phyloP scores from a whole-genome alignment of 2,113 vertebrate species.

The Zapornia atra region DNA sequence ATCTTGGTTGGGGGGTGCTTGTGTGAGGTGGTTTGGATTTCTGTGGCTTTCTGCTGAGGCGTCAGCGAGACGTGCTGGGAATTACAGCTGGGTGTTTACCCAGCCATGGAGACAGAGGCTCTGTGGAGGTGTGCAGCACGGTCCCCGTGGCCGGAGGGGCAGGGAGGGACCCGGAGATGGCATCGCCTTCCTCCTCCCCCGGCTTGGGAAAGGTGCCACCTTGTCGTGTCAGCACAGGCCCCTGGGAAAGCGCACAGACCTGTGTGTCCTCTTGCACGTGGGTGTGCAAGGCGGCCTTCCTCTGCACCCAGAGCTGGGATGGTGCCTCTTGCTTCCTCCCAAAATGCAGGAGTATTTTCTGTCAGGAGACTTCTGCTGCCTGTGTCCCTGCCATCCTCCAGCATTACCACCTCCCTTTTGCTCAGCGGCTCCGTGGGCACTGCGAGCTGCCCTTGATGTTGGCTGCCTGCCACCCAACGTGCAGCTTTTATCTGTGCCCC shows the following conservation, averaged over 20 bases:
- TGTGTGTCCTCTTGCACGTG: constrained; percentile 12
- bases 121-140: not conserved
- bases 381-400: not conserved
- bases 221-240: constrained; percentile 49
- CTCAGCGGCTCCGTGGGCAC: not conserved
- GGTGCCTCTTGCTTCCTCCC: not conserved
- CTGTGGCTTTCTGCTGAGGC: rapidly evolving
- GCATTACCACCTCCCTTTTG: not conserved
- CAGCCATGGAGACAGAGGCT: not conserved
- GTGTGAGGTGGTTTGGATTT: not conserved
- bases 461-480: not conserved
- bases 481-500: not conserved
- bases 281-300: not conserved
- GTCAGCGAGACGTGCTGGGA: not conserved
- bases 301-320: not conserved
- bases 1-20: rapidly evolving
- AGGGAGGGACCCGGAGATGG: constrained; percentile 34
- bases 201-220: not conserved
- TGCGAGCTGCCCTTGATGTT: not conserved
- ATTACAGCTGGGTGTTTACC: not conserved
- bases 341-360: not conserved
- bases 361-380: not conserved
- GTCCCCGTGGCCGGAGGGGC: not conserved
- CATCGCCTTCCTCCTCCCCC: constrained; percentile 40
- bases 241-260: not conserved